A percentile compares a stretch with the other conserved stretches of the same genome.
Conservation (phyloP, 2,113 vertebrate genomes). For the Prinia subflava region DNA sequence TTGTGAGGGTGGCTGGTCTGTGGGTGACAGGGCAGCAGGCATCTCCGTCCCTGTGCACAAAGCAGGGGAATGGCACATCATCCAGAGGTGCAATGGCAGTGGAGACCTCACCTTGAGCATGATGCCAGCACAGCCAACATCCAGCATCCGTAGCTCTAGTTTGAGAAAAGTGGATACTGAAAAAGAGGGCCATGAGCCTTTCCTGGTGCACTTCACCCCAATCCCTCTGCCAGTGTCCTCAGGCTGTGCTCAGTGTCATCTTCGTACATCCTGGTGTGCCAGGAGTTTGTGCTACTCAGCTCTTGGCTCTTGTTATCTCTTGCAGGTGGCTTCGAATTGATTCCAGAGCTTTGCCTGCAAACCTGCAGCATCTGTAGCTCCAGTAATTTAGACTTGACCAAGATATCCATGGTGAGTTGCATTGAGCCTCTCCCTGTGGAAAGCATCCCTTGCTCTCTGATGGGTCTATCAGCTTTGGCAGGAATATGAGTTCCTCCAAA, state of each 20-base stretch:
- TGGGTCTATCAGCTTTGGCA: background rate
- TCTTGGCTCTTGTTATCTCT: too few species aligned
- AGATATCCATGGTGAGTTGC: background rate
- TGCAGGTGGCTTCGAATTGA: background rate
- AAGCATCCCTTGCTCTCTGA: background rate
- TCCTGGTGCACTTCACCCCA: background rate
- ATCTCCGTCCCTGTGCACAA: rapidly evolving
- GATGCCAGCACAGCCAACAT: background rate
- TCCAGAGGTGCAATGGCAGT: rapidly evolving
- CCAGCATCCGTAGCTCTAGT: too few species aligned
- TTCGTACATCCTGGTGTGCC: background rate
- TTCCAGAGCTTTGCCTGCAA: background rate
- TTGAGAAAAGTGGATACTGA: background rate
- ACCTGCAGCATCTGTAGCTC: background rate
- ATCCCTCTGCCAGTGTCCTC: background rate
- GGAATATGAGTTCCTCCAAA: background rate
- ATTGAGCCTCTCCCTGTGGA: background rate
- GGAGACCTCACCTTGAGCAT: background rate
- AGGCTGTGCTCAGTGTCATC: background rate
- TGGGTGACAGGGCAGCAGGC: background rate
- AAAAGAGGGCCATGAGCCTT: background rate
- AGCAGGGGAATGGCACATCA: rapidly evolving
- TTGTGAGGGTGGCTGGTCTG: background rate
- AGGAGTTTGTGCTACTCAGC: background rate
- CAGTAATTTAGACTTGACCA: background rate